A percentile compares a stretch with the other conserved stretches of the same genome.
Conservation (phyloP, 2,888 invertebrate species). For the Tyria jacobaeae region DNA sequence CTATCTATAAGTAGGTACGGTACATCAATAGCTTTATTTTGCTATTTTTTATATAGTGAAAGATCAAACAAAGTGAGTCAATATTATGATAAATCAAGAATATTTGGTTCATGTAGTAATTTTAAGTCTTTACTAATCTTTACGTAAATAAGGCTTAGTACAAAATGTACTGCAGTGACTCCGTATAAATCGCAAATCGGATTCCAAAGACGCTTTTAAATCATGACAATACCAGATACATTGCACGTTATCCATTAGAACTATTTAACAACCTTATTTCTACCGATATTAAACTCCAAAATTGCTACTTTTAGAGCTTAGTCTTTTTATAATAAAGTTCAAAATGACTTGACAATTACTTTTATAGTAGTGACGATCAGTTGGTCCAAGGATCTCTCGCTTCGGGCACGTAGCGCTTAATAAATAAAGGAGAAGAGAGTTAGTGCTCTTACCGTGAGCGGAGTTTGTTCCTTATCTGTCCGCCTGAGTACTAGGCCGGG, state of each 20-base stretch:
- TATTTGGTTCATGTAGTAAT: not conserved
- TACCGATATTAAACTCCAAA: slow-evolving; percentile 2
- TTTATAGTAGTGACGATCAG: slow-evolving; percentile 43
- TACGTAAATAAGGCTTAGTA: slow-evolving; percentile 53
- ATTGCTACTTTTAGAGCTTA: not conserved
- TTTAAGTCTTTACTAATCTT: slow-evolving; percentile 8
- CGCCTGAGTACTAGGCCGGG: slow-evolving; percentile 63
- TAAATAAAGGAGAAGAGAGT: slow-evolving; percentile 80
- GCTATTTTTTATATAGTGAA: not conserved
- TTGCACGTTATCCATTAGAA: slow-evolving; percentile 79
- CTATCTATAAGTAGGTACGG: too few species aligned
- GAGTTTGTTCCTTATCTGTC: slow-evolving; percentile 77
- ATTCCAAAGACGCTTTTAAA: slow-evolving; percentile 74
- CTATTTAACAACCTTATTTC: slow-evolving; percentile 54
- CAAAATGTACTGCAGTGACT: slow-evolving; percentile 53
- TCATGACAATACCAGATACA: slow-evolving; percentile 80
- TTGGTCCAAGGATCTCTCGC: slow-evolving; percentile 67
- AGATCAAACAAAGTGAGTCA: not conserved
- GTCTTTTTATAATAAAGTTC: slow-evolving; percentile 17
- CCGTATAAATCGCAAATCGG: slow-evolving; percentile 69
- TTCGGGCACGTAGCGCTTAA: slow-evolving; percentile 78
- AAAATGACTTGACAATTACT: slow-evolving; percentile 41
- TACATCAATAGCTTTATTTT: too few species aligned
- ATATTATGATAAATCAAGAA: not conserved
- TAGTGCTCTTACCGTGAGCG: slow-evolving; percentile 72